Percentiles rank a stretch among this genome's conserved stretches.
These are phyloP conservation scores for Ecliptopera silaceata DNA, from an alignment of 2,888 invertebrate genomes.

Conservation along the genomic window DNA sequence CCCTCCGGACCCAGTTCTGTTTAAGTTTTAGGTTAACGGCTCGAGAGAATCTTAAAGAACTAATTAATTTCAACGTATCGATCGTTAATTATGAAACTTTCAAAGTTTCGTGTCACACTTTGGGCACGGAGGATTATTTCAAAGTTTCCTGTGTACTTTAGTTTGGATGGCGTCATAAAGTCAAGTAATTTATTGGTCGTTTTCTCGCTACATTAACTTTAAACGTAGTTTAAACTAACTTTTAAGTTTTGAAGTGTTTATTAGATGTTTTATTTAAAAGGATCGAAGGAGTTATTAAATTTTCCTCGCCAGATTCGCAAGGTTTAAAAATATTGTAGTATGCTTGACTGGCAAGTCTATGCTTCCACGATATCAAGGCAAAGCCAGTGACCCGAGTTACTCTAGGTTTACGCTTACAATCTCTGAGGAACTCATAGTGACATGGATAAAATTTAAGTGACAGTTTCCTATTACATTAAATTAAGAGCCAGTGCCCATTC, in stretches of 20 bases:
- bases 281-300: no score
- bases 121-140: conserved; percentile 21
- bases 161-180: conserved; percentile 29
- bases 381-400: neutral
- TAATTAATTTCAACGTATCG: conserved; percentile 35
- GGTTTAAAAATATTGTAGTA: no score
- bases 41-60: conserved; percentile 24
- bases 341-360: no score
- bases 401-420: neutral
- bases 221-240: conserved; percentile 1
- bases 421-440: neutral
- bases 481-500: no score
- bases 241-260: neutral
- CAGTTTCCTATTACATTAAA: no score
- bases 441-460: neutral
- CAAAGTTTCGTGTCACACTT: conserved; percentile 22
- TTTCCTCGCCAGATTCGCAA: no score
- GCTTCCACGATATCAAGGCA: neutral
- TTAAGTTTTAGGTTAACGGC: conserved; percentile 32
- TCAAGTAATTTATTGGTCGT: conserved; percentile 22
- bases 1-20: conserved; percentile 22
- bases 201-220: neutral
- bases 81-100: conserved; percentile 31
- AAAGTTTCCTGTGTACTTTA: conserved; percentile 19
- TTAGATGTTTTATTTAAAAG: no score